Conservation (phyloP, 2,888 invertebrate genomes). For the Athalia rosae region DNA sequence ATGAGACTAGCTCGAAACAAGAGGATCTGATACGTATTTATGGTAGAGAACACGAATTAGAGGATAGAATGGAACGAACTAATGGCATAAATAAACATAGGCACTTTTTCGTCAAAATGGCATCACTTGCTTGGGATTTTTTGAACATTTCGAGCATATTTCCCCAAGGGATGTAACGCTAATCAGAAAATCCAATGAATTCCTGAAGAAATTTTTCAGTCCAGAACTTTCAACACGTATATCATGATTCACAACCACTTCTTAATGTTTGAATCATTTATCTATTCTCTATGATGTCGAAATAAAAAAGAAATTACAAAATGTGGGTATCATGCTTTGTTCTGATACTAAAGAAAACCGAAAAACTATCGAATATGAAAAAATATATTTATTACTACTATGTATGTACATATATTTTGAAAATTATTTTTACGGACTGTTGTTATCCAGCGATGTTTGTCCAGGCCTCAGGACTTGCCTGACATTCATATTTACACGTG, state of each 20-base stretch:
- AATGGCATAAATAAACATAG: constrained; percentile 39
- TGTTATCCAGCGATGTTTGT: constrained; percentile 72
- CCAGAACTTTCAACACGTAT: no score
- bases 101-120: constrained; percentile 55
- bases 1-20: background rate
- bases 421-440: constrained; percentile 35
- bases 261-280: no score
- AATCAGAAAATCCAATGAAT: background rate
- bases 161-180: constrained; percentile 27
- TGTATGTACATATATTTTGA: background rate
- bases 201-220: background rate
- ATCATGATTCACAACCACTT: no score
- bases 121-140: constrained; percentile 58
- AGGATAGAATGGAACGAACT: constrained; percentile 14
- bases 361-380: background rate
- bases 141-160: constrained; percentile 54
- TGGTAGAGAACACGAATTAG: constrained; percentile 22
- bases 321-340: no score
- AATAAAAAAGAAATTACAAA: no score
- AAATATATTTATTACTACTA: background rate
- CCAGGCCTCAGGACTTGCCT: constrained; percentile 87
- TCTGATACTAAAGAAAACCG: no score
- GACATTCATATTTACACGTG: constrained; percentile 95
- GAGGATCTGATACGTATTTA: background rate
- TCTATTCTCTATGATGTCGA: no score